These are phyloP conservation scores for Ommatoiulus sabulosus DNA, from an alignment of 2,888 invertebrate genomes.

Conservation along the genomic window DNA sequence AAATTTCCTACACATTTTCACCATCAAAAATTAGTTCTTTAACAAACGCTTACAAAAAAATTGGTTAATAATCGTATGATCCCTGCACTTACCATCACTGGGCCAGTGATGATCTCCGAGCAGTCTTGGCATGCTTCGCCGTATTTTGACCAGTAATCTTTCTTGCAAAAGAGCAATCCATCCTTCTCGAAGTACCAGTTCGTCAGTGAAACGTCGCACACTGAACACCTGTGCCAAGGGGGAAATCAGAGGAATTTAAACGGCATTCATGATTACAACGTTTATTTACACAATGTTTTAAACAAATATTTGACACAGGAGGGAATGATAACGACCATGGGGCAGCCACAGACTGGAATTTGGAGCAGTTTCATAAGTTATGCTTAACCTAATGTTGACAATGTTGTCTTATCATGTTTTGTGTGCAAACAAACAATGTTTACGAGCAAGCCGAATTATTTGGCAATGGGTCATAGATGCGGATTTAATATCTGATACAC, in stretches of 20 bases:
- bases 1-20: no score
- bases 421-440: not conserved
- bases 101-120: slow-evolving; percentile 85
- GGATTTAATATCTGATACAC: not conserved
- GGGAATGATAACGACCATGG: not conserved
- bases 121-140: slow-evolving; percentile 93
- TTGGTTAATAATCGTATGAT: not conserved
- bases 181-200: slow-evolving; percentile 95
- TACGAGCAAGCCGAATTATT: not conserved
- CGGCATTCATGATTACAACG: not conserved
- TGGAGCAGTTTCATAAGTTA: not conserved
- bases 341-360: not conserved
- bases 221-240: slow-evolving; percentile 79
- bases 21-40: no score
- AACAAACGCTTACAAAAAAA: no score
- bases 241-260: not conserved
- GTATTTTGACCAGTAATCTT: slow-evolving; percentile 88
- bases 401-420: not conserved
- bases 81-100: slow-evolving; percentile 79
- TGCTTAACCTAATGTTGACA: not conserved
- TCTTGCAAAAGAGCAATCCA: slow-evolving; percentile 87
- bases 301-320: not conserved
- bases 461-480: not conserved
- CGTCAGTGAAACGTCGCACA: slow-evolving; percentile 85
- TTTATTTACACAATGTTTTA: not conserved